phyloP scores from a whole-genome alignment of 2,797 vertebrate genomes.

The Diglossa cyanea region DNA sequence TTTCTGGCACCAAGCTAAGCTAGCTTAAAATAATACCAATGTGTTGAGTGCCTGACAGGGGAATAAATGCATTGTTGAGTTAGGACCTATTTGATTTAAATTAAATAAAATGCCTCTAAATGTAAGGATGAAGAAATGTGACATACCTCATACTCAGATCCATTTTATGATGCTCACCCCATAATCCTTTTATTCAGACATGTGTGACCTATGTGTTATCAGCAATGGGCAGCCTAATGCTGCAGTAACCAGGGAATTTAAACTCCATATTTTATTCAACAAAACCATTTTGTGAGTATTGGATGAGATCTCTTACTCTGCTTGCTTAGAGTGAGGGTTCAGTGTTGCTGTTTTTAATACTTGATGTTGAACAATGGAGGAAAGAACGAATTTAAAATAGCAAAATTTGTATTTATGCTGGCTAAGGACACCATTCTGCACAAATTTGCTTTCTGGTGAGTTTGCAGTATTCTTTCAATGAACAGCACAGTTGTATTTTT shows the following conservation, averaged over 20 bases:
- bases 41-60: neutral
- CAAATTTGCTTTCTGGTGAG: slow-evolving; percentile 27
- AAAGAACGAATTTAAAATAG: neutral
- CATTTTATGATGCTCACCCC: neutral
- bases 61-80: neutral
- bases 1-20: neutral
- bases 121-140: neutral
- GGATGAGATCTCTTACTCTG: neutral
- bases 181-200: neutral
- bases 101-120: neutral
- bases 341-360: neutral
- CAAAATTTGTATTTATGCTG: neutral
- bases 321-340: neutral
- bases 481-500: slow-evolving; percentile 5
- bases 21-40: neutral
- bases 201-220: neutral
- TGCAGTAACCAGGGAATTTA: neutral
- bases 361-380: neutral
- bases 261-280: neutral
- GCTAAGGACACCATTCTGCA: neutral
- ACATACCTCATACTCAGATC: neutral
- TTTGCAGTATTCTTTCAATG: slow-evolving; percentile 21
- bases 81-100: slow-evolving; percentile 13
- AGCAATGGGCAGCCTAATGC: neutral
- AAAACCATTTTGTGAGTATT: neutral